Conservation (phyloP, 2,888 invertebrate genomes). For the Netelia inedita region DNA sequence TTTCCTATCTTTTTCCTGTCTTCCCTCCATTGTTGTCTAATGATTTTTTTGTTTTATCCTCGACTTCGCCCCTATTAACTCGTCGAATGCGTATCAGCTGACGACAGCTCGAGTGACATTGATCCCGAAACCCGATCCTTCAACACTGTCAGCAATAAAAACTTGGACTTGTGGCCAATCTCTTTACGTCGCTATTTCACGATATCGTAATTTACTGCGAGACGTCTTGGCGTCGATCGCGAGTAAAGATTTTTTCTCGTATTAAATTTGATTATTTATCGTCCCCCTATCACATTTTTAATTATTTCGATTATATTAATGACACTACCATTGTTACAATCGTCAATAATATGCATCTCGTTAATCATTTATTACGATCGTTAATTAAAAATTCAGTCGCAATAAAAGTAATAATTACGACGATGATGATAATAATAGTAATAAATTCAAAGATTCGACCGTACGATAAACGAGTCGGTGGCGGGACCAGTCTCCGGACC, state of each 20-base stretch:
- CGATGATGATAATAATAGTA: too few species aligned
- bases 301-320: too few species aligned
- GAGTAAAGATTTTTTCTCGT: background rate
- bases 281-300: too few species aligned
- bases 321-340: too few species aligned
- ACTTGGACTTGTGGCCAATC: background rate
- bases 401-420: too few species aligned
- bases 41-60: background rate
- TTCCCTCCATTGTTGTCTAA: background rate
- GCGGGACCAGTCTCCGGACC: too few species aligned
- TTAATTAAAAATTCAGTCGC: too few species aligned
- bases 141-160: background rate
- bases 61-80: background rate
- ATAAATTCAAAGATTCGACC: too few species aligned
- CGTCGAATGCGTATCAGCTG: background rate
- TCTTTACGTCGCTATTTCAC: background rate
- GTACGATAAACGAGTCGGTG: too few species aligned
- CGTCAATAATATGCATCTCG: too few species aligned
- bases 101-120: slow-evolving; percentile 15
- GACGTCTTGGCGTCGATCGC: background rate
- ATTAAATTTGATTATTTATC: too few species aligned
- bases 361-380: too few species aligned
- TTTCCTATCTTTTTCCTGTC: background rate
- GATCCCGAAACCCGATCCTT: slow-evolving; percentile 10
- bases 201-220: background rate